Evolutionary conservation across 2,888 invertebrate genomes (phyloP).

Genomic region (Geotrupes spiniger): DNA sequence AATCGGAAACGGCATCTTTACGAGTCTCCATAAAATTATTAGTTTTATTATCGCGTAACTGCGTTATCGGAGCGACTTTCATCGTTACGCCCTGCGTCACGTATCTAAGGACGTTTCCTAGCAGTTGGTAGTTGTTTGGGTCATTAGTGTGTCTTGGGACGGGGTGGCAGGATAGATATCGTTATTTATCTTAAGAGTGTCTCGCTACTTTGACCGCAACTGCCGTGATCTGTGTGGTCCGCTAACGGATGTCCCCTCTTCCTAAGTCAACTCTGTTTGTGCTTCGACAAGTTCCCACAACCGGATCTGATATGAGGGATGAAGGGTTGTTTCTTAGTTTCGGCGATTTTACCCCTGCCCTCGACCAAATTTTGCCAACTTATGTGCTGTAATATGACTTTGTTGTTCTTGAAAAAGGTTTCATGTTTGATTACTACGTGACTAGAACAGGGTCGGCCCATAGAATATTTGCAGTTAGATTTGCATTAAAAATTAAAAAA

Average conservation of each 20-base stretch:
- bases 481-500: too few species aligned
- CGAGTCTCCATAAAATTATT: constrained; percentile 33
- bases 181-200: constrained; percentile 51
- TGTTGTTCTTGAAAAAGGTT: constrained; percentile 11
- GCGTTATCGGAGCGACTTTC: constrained; percentile 31
- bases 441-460: too few species aligned
- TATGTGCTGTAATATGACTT: constrained; percentile 37
- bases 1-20: constrained; percentile 7
- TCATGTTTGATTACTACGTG: neutral
- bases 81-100: constrained; percentile 37
- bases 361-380: constrained; percentile 32
- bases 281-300: constrained; percentile 45
- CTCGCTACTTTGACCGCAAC: constrained; percentile 45
- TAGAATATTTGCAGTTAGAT: too few species aligned
- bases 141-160: constrained; percentile 48
- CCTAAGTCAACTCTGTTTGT: constrained; percentile 47
- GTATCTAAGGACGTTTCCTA: constrained; percentile 40
- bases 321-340: constrained; percentile 46
- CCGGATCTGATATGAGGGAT: constrained; percentile 47
- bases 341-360: constrained; percentile 39
- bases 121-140: constrained; percentile 48
- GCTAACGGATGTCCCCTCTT: constrained; percentile 38
- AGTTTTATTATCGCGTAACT: constrained; percentile 34
- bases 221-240: constrained; percentile 47
- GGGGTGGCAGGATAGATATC: constrained; percentile 47